These are phyloP conservation scores for Lerema accius DNA, from an alignment of 1,140 invertebrate genomes.

Conservation along the genomic window DNA sequence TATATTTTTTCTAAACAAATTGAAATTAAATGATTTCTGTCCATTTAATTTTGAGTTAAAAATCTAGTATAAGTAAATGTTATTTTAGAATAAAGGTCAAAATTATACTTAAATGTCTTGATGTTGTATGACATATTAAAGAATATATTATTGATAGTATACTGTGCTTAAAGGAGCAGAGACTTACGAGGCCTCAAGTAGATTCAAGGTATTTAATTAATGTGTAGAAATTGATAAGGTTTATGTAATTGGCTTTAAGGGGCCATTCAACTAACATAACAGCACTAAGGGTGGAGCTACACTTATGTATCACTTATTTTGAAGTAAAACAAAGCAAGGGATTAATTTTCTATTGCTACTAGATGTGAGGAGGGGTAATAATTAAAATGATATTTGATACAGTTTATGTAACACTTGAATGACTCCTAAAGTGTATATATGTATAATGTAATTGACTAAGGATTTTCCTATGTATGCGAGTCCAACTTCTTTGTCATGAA, in stretches of 20 bases:
- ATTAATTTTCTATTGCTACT: too few species aligned
- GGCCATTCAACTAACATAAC: too few species aligned
- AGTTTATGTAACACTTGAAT: too few species aligned
- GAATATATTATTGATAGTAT: neutral
- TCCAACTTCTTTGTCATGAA: neutral
- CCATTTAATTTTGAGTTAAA: neutral
- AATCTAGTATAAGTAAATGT: neutral
- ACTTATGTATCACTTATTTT: too few species aligned
- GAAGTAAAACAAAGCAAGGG: too few species aligned
- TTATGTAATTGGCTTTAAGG: too few species aligned
- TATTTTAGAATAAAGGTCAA: too few species aligned
- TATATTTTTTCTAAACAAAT: conserved; percentile 3
- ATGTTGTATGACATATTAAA: neutral
- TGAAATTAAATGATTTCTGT: neutral
- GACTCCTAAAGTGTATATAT: too few species aligned
- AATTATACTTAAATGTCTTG: neutral
- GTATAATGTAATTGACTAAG: too few species aligned
- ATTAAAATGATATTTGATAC: too few species aligned
- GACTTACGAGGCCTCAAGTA: neutral
- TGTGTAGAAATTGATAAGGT: neutral
- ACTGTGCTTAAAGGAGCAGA: neutral
- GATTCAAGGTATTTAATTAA: neutral
- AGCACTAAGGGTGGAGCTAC: too few species aligned
- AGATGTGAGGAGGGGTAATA: too few species aligned
- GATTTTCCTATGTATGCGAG: neutral